Conservation (phyloP, 2,797 vertebrate genomes). For the Coendou prehensilis region DNA sequence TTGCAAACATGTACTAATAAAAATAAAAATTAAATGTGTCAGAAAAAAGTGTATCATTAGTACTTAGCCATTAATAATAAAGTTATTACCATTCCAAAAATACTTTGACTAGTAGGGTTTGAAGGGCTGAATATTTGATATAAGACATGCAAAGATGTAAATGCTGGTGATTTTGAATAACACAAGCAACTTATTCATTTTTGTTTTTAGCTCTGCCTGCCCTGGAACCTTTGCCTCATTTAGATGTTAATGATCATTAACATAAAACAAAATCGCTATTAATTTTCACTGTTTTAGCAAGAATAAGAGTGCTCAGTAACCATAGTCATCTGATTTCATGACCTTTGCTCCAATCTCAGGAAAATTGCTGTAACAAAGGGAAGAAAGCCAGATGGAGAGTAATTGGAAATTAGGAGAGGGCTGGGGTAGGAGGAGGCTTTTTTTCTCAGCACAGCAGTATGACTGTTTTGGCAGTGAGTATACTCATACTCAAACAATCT, state of each 20-base stretch:
- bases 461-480: neutral
- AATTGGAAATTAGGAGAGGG: neutral
- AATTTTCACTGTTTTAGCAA: constrained; percentile 20
- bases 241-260: neutral
- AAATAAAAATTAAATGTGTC: neutral
- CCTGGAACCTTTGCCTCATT: neutral
- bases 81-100: constrained; percentile 41
- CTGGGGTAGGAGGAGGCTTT: neutral
- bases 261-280: constrained; percentile 13
- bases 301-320: neutral
- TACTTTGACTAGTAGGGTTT: neutral
- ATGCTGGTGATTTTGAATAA: constrained; percentile 14
- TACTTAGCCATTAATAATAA: constrained; percentile 21
- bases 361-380: neutral
- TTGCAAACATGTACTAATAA: neutral
- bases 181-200: neutral
- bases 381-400: neutral
- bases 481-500: neutral
- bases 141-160: neutral
- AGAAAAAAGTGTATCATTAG: neutral
- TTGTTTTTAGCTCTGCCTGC: neutral
- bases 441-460: neutral
- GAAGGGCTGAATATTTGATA: neutral
- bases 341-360: neutral
- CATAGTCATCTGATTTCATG: neutral